These are phyloP conservation scores for Forbesichthys papilliferus DNA, from an alignment of 2,113 vertebrate genomes.

Conservation along the genomic window DNA sequence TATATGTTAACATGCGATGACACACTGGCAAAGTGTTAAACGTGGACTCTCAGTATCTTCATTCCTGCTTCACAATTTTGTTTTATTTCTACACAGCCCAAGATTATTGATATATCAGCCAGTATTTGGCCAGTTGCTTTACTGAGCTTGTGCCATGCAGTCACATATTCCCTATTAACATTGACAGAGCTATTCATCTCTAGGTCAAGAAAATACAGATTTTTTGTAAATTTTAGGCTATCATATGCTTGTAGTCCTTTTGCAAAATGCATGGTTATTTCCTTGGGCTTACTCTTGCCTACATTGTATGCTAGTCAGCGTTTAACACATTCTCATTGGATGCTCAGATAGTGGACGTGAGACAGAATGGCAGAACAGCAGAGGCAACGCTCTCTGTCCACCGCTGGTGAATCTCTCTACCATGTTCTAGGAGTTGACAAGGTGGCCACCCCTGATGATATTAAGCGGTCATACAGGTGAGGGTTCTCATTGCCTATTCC, in stretches of 20 bases:
- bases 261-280: neutral
- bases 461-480: constrained; percentile 97
- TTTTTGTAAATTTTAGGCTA: neutral
- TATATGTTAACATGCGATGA: neutral
- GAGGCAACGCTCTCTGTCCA: constrained; percentile 96
- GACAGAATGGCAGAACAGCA: constrained; percentile 91
- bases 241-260: neutral
- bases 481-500: constrained; percentile 5
- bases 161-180: constrained; percentile 14
- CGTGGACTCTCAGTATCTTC: neutral
- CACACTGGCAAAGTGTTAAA: neutral
- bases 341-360: constrained; percentile 60
- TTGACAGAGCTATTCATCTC: neutral
- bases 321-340: constrained; percentile 28
- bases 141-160: constrained; percentile 30
- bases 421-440: constrained; percentile 92
- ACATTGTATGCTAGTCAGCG: neutral
- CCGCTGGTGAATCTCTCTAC: constrained; percentile 94
- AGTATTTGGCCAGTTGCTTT: constrained; percentile 42
- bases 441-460: constrained; percentile 92
- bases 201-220: neutral
- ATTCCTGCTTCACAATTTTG: neutral
- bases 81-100: neutral
- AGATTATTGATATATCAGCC: constrained; percentile 1
- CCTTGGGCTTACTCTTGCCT: neutral